Evolutionary conservation across 2,888 invertebrate genomes (phyloP).

Genomic region (Microplitis deprimator): DNA sequence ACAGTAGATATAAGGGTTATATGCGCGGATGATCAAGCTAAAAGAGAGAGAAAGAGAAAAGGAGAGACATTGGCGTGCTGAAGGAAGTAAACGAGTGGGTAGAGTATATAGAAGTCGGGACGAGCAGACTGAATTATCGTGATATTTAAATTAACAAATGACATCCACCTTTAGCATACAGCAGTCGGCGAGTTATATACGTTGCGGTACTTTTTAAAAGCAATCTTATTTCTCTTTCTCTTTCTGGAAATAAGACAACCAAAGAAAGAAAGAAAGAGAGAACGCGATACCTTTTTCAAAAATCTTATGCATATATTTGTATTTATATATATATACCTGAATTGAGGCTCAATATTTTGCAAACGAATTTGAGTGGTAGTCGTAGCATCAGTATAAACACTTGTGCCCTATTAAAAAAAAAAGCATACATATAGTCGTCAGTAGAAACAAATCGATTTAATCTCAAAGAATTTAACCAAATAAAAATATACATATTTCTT

Average conservation of each 20-base stretch:
- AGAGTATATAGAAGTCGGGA: constrained; percentile 31
- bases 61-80: constrained; percentile 17
- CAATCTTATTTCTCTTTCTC: constrained; percentile 30
- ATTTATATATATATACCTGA: neutral
- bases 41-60: constrained; percentile 42
- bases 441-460: constrained; percentile 18
- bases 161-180: constrained; percentile 66
- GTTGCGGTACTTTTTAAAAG: constrained; percentile 59
- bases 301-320: neutral
- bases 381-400: neutral
- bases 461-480: constrained; percentile 23
- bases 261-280: constrained; percentile 40
- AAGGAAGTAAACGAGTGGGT: constrained; percentile 43
- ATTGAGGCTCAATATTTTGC: neutral
- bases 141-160: constrained; percentile 69
- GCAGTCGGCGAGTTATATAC: constrained; percentile 55
- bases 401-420: neutral
- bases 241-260: constrained; percentile 29
- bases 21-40: neutral
- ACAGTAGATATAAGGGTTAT: neutral
- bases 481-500: constrained; percentile 30
- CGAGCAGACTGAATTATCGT: constrained; percentile 66
- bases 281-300: neutral
- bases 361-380: too few relatives aligned
- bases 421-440: neutral